Base-by-base conservation (phyloP, 2,797 vertebrate species). In the Phataginus tetradactyla region DNA sequence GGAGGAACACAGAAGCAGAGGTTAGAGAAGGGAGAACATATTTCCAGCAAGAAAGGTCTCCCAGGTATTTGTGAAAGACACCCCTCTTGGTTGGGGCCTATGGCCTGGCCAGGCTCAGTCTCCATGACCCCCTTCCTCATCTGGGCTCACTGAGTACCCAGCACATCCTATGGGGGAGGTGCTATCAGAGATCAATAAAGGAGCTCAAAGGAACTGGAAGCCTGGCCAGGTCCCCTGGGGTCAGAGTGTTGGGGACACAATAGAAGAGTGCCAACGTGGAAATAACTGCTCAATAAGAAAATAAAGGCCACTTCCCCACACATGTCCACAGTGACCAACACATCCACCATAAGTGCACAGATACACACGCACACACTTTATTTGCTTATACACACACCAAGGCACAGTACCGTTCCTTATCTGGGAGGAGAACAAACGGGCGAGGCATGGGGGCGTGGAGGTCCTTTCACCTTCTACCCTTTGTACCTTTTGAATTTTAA, bases 371-470 rank as follows among this genome's bases (percentile, higher is more conserved):
- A 51, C 6, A 37, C 27, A 32, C 34, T 53, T 49, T 3, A 10
- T 9, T 14, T 59, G 55, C 53, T 64, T 14, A 9, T 8, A 74
- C 17, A 63, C 15, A 61, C n/a, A 34, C 39, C 39, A 39, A 39
- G 39, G 39, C 39, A 51, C 45, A 45, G 1, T 15, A 51, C 39
- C 5, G 29, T 1, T 49, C 64, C 32, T 23, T 4, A 4, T 13
- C 10, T 39, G 13, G 17, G 55, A 59, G 8, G 11, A 42, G 29
- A 29, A 66, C 4, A 17, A 39, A 42, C 0, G 21, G 37, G 6
- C 0, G 14, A 42, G 32, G 20, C 39, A 10, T 4, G 7, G 32
- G 11, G 0, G 3, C 2, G 1, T 21, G 7, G 17, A 42, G 20
- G 61, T 18, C 25, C 61, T 39, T 51, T 27, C 29, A 17, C 49